phyloP scores from a whole-genome alignment of 2,888 invertebrate species.

The Brachyopa scutellaris region DNA sequence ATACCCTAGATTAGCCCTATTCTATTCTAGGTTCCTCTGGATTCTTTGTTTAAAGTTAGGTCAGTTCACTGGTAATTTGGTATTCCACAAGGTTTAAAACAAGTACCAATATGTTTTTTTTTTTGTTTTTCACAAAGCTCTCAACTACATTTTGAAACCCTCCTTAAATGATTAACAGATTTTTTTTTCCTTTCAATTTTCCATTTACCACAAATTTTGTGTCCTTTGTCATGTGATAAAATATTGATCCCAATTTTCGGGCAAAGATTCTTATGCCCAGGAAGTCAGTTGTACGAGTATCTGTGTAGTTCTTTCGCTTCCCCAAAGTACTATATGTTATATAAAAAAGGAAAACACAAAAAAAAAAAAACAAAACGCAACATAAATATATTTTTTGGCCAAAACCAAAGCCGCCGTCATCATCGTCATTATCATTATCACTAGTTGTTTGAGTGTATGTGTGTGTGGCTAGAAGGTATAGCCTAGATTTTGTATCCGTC shows the following conservation, averaged over 20 bases:
- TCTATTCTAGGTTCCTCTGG: too few species aligned
- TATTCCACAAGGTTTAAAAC: too few species aligned
- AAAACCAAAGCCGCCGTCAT: conserved; percentile 65
- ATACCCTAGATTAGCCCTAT: too few species aligned
- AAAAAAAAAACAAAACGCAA: conserved; percentile 29
- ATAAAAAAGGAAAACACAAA: not conserved
- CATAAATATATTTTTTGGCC: conserved; percentile 60
- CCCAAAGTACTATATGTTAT: too few species aligned
- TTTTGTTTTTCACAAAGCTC: too few species aligned
- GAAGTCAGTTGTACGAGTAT: conserved; percentile 8
- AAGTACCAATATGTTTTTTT: too few species aligned
- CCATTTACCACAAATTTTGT: conserved; percentile 1
- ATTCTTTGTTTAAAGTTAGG: too few species aligned
- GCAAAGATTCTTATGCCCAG: conserved; percentile 18
- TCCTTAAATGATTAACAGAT: too few species aligned
- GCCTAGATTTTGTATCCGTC: conserved; percentile 40
- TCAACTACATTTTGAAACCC: too few species aligned
- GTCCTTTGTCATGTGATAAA: conserved; percentile 55
- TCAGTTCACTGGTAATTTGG: too few species aligned
- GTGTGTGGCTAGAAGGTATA: conserved; percentile 29
- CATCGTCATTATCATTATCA: conserved; percentile 71
- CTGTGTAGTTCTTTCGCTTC: not conserved
- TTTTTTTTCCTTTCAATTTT: too few species aligned
- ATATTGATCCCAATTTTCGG: conserved; percentile 64
- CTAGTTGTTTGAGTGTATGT: conserved; percentile 1